Conservation (phyloP, 2,797 vertebrate species). For the Tragopan temminckii region DNA sequence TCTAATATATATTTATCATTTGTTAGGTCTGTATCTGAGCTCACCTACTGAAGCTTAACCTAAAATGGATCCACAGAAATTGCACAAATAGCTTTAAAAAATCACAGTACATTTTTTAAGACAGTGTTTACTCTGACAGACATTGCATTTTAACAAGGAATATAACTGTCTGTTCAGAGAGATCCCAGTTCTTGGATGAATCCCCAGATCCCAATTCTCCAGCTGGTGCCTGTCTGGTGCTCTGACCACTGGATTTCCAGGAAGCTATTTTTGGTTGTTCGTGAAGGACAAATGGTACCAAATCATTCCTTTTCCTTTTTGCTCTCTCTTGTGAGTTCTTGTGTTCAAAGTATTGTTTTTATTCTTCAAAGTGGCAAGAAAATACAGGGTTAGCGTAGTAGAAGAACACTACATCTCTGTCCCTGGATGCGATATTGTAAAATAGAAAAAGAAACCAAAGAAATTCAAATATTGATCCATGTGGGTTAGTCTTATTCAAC, state of each 20-base stretch:
- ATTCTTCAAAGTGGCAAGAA: not conserved
- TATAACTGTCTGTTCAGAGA: slow-evolving; percentile 31
- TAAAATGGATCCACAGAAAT: not conserved
- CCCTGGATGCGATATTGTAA: not conserved
- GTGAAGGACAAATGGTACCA: not conserved
- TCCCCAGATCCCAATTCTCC: slow-evolving; percentile 63
- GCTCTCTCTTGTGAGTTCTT: not conserved
- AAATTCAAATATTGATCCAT: not conserved
- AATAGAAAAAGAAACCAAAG: not conserved
- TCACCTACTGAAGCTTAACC: not conserved
- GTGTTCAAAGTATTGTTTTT: not conserved
- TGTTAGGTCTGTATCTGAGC: not conserved
- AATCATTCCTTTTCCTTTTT: not conserved
- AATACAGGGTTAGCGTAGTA: not conserved
- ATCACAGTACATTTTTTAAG: not conserved
- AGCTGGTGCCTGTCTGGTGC: slow-evolving; percentile 51
- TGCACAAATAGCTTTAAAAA: not conserved
- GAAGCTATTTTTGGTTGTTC: not conserved
- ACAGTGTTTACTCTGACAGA: slow-evolving; percentile 50
- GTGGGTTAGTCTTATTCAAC: not conserved
- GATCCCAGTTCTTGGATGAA: slow-evolving; percentile 48
- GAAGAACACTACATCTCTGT: not conserved
- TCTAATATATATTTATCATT: not conserved
- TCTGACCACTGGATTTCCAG: slow-evolving; percentile 40
- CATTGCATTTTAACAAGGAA: slow-evolving; percentile 31